These are phyloP conservation scores for Drosophila tropicalis DNA, from an alignment of 1,140 invertebrate species.

Conservation along the genomic window DNA sequence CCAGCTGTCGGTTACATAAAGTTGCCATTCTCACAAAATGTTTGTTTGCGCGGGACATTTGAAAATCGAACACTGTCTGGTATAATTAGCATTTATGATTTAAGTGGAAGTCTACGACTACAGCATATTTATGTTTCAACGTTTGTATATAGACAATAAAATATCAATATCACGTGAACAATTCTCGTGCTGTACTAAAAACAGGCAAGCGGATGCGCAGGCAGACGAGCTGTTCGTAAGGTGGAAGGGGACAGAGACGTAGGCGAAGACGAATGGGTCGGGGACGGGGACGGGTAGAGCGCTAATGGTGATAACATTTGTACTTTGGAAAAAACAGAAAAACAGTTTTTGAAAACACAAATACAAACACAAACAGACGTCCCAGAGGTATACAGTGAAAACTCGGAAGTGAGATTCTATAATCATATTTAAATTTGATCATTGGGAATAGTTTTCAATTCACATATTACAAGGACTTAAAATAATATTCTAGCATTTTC, in stretches of 20 bases:
- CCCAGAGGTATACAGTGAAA: slow-evolving; percentile 14
- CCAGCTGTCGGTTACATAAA: slow-evolving; percentile 26
- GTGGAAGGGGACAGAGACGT: slow-evolving; percentile 5
- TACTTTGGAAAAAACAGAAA: slow-evolving; percentile 42
- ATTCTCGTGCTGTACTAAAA: slow-evolving; percentile 41
- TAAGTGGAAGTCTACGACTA: slow-evolving; percentile 40
- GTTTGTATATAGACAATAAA: neutral
- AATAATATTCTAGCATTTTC: too few species aligned
- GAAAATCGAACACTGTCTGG: slow-evolving; percentile 14
- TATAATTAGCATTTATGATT: slow-evolving; percentile 56
- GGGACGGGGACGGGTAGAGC: neutral
- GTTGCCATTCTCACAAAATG: slow-evolving; percentile 40
- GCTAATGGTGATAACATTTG: slow-evolving; percentile 53
- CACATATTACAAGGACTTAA: too few species aligned
- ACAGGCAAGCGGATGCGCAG: slow-evolving; percentile 36
- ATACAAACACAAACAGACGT: slow-evolving; percentile 26
- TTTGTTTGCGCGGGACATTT: slow-evolving; percentile 28
- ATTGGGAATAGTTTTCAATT: too few species aligned
- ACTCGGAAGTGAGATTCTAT: slow-evolving; percentile 1
- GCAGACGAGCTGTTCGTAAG: slow-evolving; percentile 35
- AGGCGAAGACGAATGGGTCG: neutral
- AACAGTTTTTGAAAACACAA: slow-evolving; percentile 49
- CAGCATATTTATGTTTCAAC: slow-evolving; percentile 3
- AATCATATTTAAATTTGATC: too few species aligned
- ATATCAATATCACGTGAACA: slow-evolving; percentile 60